These are phyloP conservation scores for Thalassaphorura encarpata DNA, from an alignment of 1,140 invertebrate genomes.

Conservation along the genomic window DNA sequence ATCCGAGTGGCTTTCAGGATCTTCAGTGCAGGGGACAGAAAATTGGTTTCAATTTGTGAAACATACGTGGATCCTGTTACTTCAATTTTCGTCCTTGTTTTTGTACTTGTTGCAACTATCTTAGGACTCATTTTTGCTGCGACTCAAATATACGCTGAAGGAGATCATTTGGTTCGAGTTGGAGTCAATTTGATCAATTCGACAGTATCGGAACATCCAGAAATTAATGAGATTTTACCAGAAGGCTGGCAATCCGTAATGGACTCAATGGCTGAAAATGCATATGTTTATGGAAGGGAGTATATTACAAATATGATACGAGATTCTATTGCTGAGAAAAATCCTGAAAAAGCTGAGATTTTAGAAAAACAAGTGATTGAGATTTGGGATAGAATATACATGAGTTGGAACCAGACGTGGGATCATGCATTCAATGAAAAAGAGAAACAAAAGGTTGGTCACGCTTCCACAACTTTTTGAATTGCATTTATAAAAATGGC, in stretches of 20 bases:
- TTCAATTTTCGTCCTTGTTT: constrained; percentile 48
- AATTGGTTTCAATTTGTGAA: constrained; percentile 50
- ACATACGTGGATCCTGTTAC: constrained; percentile 52
- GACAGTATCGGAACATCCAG: constrained; percentile 77
- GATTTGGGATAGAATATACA: constrained; percentile 59
- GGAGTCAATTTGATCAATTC: constrained; percentile 80
- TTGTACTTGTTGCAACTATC: constrained; percentile 42
- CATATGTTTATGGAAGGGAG: constrained; percentile 74
- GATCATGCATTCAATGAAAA: constrained; percentile 16
- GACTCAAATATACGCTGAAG: constrained; percentile 72
- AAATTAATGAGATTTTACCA: constrained; percentile 60
- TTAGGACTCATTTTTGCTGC: constrained; percentile 48
- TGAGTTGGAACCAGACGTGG: constrained; percentile 30
- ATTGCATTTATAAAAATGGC: not conserved
- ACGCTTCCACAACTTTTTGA: too few relatives aligned
- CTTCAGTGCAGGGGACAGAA: constrained; percentile 40
- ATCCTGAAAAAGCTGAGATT: constrained; percentile 66
- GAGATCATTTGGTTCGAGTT: constrained; percentile 80
- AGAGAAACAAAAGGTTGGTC: too few relatives aligned
- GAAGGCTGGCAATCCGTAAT: constrained; percentile 63
- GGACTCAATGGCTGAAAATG: constrained; percentile 77
- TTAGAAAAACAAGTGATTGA: constrained; percentile 85
- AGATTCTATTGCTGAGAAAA: constrained; percentile 66
- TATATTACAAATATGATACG: constrained; percentile 69
- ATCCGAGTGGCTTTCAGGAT: not conserved